Evolutionary conservation across 92 coral and sea anemone species (phyloP).

Genomic region (Heteractis magnifica): DNA sequence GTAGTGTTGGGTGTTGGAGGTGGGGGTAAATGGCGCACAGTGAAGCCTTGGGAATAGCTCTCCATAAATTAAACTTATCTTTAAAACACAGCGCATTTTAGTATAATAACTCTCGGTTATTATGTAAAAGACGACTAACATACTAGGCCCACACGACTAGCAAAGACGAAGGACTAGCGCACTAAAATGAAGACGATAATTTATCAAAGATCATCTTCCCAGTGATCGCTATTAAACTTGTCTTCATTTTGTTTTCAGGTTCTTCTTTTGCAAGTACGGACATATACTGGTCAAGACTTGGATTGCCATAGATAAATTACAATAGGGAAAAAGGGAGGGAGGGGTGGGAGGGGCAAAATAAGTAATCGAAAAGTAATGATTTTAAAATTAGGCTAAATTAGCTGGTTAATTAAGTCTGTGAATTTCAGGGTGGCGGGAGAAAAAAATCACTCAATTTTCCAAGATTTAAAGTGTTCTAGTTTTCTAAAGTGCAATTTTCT

Average conservation of each 20-base stretch:
- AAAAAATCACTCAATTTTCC: conserved; percentile 20
- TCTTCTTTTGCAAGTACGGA: background rate
- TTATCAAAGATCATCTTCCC: background rate
- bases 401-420: background rate
- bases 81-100: too few species aligned
- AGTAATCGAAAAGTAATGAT: conserved; percentile 12
- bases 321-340: conserved; percentile 8
- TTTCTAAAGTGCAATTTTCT: conserved; percentile 29
- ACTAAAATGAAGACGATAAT: too few species aligned
- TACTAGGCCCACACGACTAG: too few species aligned
- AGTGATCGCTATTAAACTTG: background rate
- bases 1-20: too few species aligned
- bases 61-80: too few species aligned
- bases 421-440: conserved; percentile 5
- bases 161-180: too few species aligned
- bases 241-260: background rate
- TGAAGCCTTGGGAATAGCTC: too few species aligned
- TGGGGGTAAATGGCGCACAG: too few species aligned
- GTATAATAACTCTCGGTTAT: too few species aligned
- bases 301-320: conserved; percentile 12
- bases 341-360: conserved; percentile 4
- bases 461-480: conserved; percentile 32
- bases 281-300: background rate
- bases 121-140: too few species aligned
- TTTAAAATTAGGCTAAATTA: conserved; percentile 25